These are phyloP conservation scores for Oxyteleia sp. DNA, from an alignment of 2,888 invertebrate species.

Conservation along the genomic window DNA sequence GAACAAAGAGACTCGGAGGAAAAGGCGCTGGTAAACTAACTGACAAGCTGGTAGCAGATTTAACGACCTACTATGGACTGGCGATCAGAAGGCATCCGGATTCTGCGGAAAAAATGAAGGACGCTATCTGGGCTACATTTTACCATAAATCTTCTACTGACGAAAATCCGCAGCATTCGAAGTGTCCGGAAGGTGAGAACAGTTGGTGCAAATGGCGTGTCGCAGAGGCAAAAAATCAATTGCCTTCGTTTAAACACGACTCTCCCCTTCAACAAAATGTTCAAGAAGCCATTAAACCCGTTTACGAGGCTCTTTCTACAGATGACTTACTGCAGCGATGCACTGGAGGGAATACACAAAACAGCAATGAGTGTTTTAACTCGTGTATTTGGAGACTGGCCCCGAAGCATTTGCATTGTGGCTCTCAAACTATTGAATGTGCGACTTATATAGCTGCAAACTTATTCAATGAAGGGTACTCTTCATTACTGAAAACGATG, in stretches of 20 bases:
- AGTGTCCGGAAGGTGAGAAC: conserved; percentile 38
- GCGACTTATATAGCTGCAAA: conserved; percentile 4
- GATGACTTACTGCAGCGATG: no score
- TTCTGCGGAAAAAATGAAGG: conserved; percentile 70
- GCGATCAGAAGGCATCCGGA: conserved; percentile 70
- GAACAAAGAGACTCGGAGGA: no score
- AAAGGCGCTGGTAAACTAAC: conserved; percentile 17
- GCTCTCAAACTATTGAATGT: conserved; percentile 14
- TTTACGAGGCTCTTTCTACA: no score
- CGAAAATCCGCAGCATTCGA: conserved; percentile 52
- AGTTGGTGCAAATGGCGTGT: no score
- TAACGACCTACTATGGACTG: no score
- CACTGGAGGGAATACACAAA: no score
- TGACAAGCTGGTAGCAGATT: conserved; percentile 57
- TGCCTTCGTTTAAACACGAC: conserved; percentile 3
- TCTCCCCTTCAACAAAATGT: conserved; percentile 6
- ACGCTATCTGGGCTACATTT: conserved; percentile 38
- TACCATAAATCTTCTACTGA: no score
- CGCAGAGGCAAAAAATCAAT: neutral
- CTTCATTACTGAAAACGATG: conserved; percentile 1
- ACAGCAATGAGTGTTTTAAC: conserved; percentile 5
- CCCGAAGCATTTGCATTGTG: no score
- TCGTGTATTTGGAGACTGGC: no score
- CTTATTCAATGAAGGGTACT: no score
- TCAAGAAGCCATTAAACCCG: no score